Evolutionary conservation across 2,113 vertebrate genomes (phyloP).

Genomic region (Trinectes maculatus): DNA sequence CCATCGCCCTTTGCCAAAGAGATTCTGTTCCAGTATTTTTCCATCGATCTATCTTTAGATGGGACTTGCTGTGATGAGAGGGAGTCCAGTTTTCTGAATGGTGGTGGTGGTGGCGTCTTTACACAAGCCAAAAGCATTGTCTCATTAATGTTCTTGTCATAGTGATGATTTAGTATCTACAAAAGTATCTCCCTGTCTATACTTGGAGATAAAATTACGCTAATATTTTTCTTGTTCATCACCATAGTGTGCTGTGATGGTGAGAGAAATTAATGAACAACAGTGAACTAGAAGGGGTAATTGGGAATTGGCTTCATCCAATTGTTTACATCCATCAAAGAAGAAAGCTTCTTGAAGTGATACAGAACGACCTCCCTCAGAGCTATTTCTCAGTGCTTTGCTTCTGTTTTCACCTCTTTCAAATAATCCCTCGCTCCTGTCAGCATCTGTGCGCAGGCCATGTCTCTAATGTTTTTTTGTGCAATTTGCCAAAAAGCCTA

Average conservation of each 20-base stretch:
- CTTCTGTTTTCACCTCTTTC: background rate
- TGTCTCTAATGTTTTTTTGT: slow-evolving; percentile 7
- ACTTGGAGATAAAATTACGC: background rate
- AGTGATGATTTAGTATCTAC: slow-evolving; percentile 9
- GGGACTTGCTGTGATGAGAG: slow-evolving; percentile 35
- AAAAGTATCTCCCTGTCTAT: background rate
- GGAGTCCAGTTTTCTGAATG: slow-evolving; percentile 54
- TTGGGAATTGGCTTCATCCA: no score
- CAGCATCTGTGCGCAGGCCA: background rate
- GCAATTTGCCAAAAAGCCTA: background rate
- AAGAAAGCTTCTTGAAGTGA: background rate
- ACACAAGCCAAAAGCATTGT: no score
- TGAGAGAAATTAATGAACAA: slow-evolving; percentile 13
- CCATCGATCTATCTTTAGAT: slow-evolving; percentile 65
- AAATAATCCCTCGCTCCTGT: slow-evolving; percentile 3
- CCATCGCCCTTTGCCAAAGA: slow-evolving; percentile 64
- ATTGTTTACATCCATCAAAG: background rate
- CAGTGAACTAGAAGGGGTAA: background rate
- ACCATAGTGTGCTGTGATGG: no score
- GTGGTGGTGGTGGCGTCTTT: no score
- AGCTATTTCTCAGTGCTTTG: background rate
- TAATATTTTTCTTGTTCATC: background rate
- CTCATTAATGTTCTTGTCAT: slow-evolving; percentile 43
- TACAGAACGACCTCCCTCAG: background rate
- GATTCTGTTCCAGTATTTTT: slow-evolving; percentile 61